phyloP scores from a whole-genome alignment of 2,113 vertebrate genomes.

The Paralichthys olivaceus region DNA sequence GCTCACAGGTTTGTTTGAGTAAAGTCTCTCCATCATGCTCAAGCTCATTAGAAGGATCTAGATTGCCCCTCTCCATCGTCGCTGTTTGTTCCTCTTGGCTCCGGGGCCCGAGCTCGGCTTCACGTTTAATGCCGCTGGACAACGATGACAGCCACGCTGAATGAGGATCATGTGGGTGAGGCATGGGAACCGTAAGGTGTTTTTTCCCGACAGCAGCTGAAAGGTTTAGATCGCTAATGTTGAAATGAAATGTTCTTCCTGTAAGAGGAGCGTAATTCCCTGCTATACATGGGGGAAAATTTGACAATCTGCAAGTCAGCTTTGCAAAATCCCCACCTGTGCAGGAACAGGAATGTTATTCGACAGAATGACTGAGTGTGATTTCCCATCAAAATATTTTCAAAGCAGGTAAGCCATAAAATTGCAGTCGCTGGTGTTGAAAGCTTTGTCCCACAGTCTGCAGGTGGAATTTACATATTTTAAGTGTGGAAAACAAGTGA shows the following conservation, averaged over 20 bases:
- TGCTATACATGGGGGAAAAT: constrained; percentile 47
- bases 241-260: constrained; percentile 51
- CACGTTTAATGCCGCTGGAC: constrained; percentile 40
- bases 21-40: constrained; percentile 47
- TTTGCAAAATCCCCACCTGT: constrained; percentile 66
- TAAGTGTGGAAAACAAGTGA: constrained; percentile 67
- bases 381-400: constrained; percentile 70
- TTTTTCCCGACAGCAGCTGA: constrained; percentile 34
- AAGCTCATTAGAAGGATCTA: constrained; percentile 48
- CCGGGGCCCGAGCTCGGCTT: constrained; percentile 30
- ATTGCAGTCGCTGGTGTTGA: constrained; percentile 64
- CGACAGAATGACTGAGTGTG: constrained; percentile 31
- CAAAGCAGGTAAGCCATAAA: constrained; percentile 62
- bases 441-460: constrained; percentile 68
- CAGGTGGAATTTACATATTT: constrained; percentile 78
- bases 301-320: constrained; percentile 66
- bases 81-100: constrained; percentile 64
- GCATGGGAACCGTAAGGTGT: constrained; percentile 31
- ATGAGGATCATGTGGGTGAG: constrained; percentile 20
- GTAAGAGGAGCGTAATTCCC: constrained; percentile 23
- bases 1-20: constrained; percentile 51
- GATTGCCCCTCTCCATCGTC: constrained; percentile 29
- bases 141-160: constrained; percentile 40
- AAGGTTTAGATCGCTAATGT: constrained; percentile 25
- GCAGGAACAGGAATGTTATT: constrained; percentile 59